Evolutionary conservation across 1,140 invertebrate species (phyloP), one percentile per base, ranked within the genome.

Genomic region (Trypoxylus dichotomus): DNA sequence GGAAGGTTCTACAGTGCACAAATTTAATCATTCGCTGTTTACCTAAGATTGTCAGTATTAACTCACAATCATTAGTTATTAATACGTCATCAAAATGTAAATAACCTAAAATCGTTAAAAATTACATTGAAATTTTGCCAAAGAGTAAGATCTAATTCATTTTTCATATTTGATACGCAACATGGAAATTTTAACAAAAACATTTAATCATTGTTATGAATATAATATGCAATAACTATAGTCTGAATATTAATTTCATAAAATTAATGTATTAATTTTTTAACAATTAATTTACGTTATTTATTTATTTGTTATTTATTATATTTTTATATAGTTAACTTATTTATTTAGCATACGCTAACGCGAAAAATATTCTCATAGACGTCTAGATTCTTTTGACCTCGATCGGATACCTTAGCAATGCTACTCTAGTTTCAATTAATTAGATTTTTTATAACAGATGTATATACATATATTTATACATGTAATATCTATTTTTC

Each of bases 341-440:
- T 54, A 54, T 54, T 54, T 54, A 54, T 54, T n/a, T 54, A 54
- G 19, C 19, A 54, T 54, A 37, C 3, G 5, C 3, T 37, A 37
- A 37, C 32, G 10, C 32, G 2, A 37, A 0, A 2, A 37, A 37
- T 37, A 37, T 1, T 37, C 3, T 37, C 5, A 37, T 37, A 37
- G 10, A 54, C 19, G 19, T 54, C 47, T 54, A 54, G 47, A 54
- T 54, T 54, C 47, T 54, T 54, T 54, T 19, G 47, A 54, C 47
- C 15, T 54, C 15, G 7, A 54, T 19, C 2, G 15, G 19, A 37
- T 37, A 37, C 32, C 47, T 54, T 19, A 54, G 47, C 47, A 54
- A 54, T 19, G 47, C 47, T 54, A n/a, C 32, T 54, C 47, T 54
- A 54, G 47, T 54, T n/a, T 54, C 47, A 54, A 54, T 54, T 54